Base-by-base conservation (phyloP, 2,113 vertebrate species). In the Nothocercus julius region DNA sequence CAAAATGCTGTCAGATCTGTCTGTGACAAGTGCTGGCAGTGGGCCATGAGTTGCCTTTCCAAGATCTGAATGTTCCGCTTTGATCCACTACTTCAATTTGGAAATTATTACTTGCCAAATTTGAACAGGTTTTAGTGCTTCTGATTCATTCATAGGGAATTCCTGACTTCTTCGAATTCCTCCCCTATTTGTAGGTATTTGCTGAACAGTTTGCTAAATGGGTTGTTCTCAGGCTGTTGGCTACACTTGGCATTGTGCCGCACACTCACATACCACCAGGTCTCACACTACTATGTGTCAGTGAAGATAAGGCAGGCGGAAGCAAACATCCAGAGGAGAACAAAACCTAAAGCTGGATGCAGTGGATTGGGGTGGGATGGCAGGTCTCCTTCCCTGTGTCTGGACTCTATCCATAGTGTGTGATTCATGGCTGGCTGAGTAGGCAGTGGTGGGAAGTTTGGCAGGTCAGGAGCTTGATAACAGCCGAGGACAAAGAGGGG, bases 341-440 rank as follows among this genome's bases (percentile, higher is more conserved):
- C 40, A 68, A 44, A 73, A 1, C 21, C 38, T 73, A 1, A 20
- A 13, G 24, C 58, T 22, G 9, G 47, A 38, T 9, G 4, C 0
- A 30, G 7, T 25, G 87, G 22, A 30, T 21, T 64, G 59, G 40
- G 34, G 5, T 5, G 1, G 18, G 38, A 18, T 15, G 19, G 32
- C 34, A 84, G 66, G 80, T 87, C 30, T 12, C 2, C 30, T 78
- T 74, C 8, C 47, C 42, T 3, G 0, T 0, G 0, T 16, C 42
- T 32, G 61, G 73, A 4, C 16, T 40, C 32, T 6, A 7, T 1
- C 0, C 0, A n/a, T n/a, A n/a, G 9, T 0, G 4, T 16, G 32
- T 79, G 90, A 82, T 47, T 94, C 95, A 64, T 0, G 16, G 73
- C 80, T 51, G 67, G 63, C 68, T 30, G 67, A 10, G 79, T 53